These are phyloP conservation scores for Drosophila leontia DNA, from an alignment of 1,140 invertebrate genomes.

Conservation along the genomic window DNA sequence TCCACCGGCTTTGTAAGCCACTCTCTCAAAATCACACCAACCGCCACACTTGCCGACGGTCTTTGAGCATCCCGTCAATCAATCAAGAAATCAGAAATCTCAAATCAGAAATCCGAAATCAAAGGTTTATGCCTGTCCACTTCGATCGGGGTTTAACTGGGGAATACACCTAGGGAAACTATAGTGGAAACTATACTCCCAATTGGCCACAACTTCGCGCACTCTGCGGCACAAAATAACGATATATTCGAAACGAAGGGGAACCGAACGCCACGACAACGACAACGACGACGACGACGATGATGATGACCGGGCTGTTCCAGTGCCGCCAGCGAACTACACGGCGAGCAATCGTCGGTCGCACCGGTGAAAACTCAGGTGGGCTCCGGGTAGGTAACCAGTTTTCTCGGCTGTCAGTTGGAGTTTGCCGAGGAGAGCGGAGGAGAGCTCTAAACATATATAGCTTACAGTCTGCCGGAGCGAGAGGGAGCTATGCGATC, in stretches of 20 bases:
- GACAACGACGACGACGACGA: slow-evolving; percentile 56
- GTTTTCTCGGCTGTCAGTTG: slow-evolving; percentile 29
- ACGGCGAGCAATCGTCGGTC: slow-evolving; percentile 49
- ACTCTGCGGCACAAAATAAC: slow-evolving; percentile 6
- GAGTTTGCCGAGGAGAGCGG: slow-evolving; percentile 9
- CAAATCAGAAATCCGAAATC: neutral
- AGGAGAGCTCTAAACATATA: slow-evolving; percentile 6
- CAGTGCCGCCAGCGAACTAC: slow-evolving; percentile 78
- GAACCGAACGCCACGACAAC: slow-evolving; percentile 54
- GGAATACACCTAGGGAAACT: neutral
- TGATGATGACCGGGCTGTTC: slow-evolving; percentile 71
- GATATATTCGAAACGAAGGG: slow-evolving; percentile 15
- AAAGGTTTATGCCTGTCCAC: slow-evolving; percentile 13
- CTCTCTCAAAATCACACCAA: neutral
- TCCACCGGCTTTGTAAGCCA: neutral
- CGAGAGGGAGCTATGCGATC: slow-evolving; percentile 70
- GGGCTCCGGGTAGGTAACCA: slow-evolving; percentile 54
- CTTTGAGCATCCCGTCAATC: slow-evolving; percentile 46
- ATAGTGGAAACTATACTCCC: slow-evolving; percentile 6
- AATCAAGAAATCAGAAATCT: slow-evolving; percentile 8
- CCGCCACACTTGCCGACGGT: slow-evolving; percentile 66
- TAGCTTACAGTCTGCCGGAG: slow-evolving; percentile 24
- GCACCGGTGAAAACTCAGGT: slow-evolving; percentile 74
- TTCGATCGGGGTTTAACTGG: neutral
- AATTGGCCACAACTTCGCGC: slow-evolving; percentile 14